Percentiles rank a stretch among this genome's conserved stretches.
Conservation (phyloP, 2,888 invertebrate genomes). For the Noctua janthina region DNA sequence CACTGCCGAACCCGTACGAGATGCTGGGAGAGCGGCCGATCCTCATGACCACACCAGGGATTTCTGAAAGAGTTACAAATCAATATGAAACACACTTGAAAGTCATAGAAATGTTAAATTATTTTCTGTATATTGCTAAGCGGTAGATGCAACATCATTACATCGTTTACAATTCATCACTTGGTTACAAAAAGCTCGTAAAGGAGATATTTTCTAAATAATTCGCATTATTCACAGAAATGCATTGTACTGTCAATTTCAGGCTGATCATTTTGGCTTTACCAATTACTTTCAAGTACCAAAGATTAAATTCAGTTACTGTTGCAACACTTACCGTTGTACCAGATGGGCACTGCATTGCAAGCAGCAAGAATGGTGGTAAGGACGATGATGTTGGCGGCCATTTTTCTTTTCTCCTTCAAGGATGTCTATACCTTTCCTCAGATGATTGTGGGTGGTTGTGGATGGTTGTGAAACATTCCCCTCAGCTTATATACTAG, state of each 20-base stretch:
- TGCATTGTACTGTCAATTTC: background rate
- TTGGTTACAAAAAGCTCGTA: background rate
- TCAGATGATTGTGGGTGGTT: conserved; percentile 78
- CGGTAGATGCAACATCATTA: background rate
- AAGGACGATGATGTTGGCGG: conserved; percentile 78
- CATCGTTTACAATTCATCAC: background rate
- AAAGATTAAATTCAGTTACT: conserved; percentile 21
- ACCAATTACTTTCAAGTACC: conserved; percentile 8
- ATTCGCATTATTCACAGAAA: background rate
- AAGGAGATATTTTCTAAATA: background rate
- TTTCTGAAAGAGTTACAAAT: conserved; percentile 32
- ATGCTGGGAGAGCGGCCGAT: conserved; percentile 80
- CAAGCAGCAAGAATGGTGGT: conserved; percentile 74
- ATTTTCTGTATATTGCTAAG: background rate
- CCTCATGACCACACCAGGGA: conserved; percentile 74
- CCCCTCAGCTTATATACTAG: conserved; percentile 86
- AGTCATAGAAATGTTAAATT: background rate
- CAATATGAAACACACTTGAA: conserved; percentile 12
- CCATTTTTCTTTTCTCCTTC: conserved; percentile 76
- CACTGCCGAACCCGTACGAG: conserved; percentile 85
- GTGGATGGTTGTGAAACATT: conserved; percentile 83
- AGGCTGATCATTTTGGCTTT: background rate
- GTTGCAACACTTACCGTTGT: conserved; percentile 64
- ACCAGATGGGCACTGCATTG: conserved; percentile 80
- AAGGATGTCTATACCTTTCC: conserved; percentile 79